A percentile compares a stretch with the other conserved stretches of the same genome.
Evolutionary conservation across 2,797 vertebrate species (phyloP).

Genomic region (Enteromius treurensis): DNA sequence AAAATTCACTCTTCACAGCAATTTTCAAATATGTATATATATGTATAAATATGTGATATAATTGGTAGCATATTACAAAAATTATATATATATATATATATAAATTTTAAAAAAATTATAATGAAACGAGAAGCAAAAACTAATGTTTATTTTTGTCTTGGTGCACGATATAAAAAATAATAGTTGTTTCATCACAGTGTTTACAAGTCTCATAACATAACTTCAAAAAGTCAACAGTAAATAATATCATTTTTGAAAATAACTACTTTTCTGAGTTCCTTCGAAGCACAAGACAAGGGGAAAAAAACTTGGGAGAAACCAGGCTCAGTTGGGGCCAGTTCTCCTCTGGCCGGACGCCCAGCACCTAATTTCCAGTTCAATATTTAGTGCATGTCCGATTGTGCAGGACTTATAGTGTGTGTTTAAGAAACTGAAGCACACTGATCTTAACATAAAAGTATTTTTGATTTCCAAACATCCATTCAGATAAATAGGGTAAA

Average conservation of each 20-base stretch:
- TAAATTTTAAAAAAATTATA: too few relatives aligned
- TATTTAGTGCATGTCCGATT: too few relatives aligned
- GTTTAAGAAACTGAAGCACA: neutral
- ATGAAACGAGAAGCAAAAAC: neutral
- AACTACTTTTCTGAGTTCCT: neutral
- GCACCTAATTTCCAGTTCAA: too few relatives aligned
- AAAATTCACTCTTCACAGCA: too few relatives aligned
- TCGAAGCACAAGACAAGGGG: too few relatives aligned
- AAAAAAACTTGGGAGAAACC: too few relatives aligned
- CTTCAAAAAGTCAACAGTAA: neutral
- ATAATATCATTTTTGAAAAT: neutral
- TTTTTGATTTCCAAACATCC: neutral
- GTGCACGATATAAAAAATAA: constrained; percentile 1
- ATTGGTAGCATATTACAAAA: too few relatives aligned
- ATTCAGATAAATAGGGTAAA: neutral
- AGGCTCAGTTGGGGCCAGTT: too few relatives aligned
- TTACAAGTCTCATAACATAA: neutral
- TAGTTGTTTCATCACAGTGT: neutral
- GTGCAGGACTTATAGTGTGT: too few relatives aligned
- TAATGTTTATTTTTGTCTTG: neutral
- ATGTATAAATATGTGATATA: neutral
- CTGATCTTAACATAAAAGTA: neutral
- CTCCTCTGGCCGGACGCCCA: too few relatives aligned
- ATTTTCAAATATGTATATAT: too few relatives aligned
- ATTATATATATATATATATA: too few relatives aligned